phyloP scores from a whole-genome alignment of 2,888 invertebrate species.

The Lochmaea crataegi region DNA sequence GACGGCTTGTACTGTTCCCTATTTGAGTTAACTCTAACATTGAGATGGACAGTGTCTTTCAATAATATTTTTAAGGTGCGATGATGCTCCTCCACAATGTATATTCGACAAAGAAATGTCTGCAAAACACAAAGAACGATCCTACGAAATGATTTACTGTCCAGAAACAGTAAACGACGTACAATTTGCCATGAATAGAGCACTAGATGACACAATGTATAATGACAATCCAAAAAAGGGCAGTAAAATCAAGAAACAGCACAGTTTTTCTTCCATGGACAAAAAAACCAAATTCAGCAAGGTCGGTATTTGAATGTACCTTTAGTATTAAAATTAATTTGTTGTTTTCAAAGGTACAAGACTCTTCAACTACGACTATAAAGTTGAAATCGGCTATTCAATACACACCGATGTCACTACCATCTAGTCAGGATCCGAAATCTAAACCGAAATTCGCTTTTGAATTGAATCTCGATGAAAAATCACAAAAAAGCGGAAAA shows the following conservation, averaged over 20 bases:
- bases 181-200: slow-evolving; percentile 62
- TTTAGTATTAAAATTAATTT: slow-evolving; percentile 62
- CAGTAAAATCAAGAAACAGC: slow-evolving; percentile 58
- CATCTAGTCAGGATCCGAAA: slow-evolving; percentile 62
- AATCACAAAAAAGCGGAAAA: slow-evolving; percentile 58
- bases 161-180: slow-evolving; percentile 61
- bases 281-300: slow-evolving; percentile 61
- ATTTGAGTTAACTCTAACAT: neutral
- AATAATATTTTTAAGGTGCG: slow-evolving; percentile 17
- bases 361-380: slow-evolving; percentile 54
- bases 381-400: slow-evolving; percentile 69
- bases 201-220: slow-evolving; percentile 55
- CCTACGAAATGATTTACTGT: slow-evolving; percentile 63
- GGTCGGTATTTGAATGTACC: neutral
- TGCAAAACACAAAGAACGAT: slow-evolving; percentile 45
- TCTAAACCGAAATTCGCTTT: slow-evolving; percentile 54
- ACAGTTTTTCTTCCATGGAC: slow-evolving; percentile 58
- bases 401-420: slow-evolving; percentile 69
- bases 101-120: slow-evolving; percentile 22
- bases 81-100: slow-evolving; percentile 13
- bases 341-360: slow-evolving; percentile 60
- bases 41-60: neutral
- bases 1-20: neutral
- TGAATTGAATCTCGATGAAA: slow-evolving; percentile 64
- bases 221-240: slow-evolving; percentile 54